Percentiles rank a stretch among this genome's conserved stretches.
Evolutionary conservation across 2,888 invertebrate species (phyloP).

Genomic region (Ashinkailepas kermadecensis): DNA sequence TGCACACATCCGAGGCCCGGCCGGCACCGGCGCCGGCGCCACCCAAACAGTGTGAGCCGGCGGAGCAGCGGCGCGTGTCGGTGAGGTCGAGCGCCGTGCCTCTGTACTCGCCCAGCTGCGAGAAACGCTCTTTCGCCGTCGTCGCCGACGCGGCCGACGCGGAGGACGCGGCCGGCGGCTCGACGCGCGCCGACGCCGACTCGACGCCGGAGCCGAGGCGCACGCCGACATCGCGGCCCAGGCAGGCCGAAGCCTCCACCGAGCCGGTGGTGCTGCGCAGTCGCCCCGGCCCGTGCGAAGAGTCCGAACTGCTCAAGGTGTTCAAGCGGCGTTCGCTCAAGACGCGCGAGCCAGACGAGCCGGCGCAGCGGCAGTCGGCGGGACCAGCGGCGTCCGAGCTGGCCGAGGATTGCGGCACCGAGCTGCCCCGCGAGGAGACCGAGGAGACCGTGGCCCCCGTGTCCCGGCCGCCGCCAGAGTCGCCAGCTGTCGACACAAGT

Average conservation of each 20-base stretch:
- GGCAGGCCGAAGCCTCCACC: not conserved
- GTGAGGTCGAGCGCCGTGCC: not conserved
- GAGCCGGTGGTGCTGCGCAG: not conserved
- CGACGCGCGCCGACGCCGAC: not conserved
- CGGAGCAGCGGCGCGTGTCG: not conserved
- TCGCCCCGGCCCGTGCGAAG: slow-evolving; percentile 43
- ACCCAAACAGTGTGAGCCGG: not conserved
- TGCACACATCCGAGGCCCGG: not conserved
- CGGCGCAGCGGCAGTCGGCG: too few relatives aligned
- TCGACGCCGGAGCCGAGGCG: not conserved
- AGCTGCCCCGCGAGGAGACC: not conserved
- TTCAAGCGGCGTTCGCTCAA: slow-evolving; percentile 72
- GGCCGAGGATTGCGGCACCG: not conserved
- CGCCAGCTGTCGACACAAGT: not conserved
- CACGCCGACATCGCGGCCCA: not conserved
- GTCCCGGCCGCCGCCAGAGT: not conserved
- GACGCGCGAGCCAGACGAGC: not conserved
- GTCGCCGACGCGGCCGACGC: slow-evolving; percentile 58
- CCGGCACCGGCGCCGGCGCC: not conserved
- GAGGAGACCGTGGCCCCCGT: not conserved
- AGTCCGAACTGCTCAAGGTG: slow-evolving; percentile 72
- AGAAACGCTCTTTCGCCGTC: slow-evolving; percentile 55
- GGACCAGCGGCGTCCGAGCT: not conserved
- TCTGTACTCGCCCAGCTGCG: not conserved
- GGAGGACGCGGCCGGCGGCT: slow-evolving; percentile 48